These are phyloP conservation scores for Lasiurus borealis DNA, from an alignment of 2,113 vertebrate genomes.

Conservation along the genomic window DNA sequence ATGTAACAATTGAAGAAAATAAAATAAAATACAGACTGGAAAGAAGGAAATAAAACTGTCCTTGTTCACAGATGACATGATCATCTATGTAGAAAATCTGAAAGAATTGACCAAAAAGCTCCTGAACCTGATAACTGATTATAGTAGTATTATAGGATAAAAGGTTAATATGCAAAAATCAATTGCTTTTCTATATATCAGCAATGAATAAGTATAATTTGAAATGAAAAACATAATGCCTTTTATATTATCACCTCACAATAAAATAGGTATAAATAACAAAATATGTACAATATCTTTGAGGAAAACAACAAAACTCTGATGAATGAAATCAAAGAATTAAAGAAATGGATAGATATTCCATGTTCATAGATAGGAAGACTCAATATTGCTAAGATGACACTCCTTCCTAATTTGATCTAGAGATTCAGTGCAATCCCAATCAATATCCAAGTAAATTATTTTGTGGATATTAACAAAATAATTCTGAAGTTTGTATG, in stretches of 20 bases:
- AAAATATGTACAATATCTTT: not conserved
- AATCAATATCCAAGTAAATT: not conserved
- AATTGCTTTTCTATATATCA: not conserved
- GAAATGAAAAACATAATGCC: not conserved
- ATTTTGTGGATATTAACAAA: not conserved
- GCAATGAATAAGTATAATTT: not conserved
- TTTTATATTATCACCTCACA: not conserved
- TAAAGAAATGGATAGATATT: not conserved
- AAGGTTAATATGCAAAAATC: not conserved
- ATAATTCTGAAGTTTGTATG: not conserved
- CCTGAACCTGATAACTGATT: not conserved
- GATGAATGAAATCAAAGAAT: not conserved
- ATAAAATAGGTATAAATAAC: not conserved
- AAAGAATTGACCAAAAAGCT: not conserved
- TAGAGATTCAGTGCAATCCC: not conserved
- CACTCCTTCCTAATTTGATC: not conserved
- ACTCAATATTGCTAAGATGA: not conserved
- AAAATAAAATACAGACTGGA: not conserved
- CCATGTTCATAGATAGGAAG: not conserved
- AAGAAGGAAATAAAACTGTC: not conserved
- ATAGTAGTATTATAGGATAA: not conserved
- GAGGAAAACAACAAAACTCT: not conserved
- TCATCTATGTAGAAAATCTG: not conserved
- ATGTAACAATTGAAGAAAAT: not conserved
- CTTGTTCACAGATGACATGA: not conserved